Evolutionary conservation across 2,888 invertebrate genomes (phyloP), one percentile per base, ranked within the genome.

Genomic region (Smittia sp.): DNA sequence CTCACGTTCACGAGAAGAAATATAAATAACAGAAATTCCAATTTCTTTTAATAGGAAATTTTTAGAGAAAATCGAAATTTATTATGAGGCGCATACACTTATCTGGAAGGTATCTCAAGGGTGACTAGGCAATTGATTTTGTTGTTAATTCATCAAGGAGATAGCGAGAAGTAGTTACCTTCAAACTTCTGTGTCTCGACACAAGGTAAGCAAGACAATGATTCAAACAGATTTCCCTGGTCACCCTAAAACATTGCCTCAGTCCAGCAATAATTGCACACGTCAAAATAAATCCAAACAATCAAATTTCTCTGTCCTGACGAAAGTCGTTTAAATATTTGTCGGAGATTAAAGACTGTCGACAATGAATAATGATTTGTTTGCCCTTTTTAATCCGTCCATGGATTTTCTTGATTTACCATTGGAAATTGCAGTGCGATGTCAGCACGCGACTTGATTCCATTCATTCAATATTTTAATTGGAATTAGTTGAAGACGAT

Each of bases 311-410:
- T 58, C 15, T 46, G 46, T 58, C 22, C n/a, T 58, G 58, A 58
- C 22, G 22, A 58, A 72, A 72, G 72, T 72, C 72, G 52, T 58
- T 62, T 62, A 39, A 72, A 72, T 72, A 62, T 72, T 72, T 72
- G 72, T 27, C 6, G 22, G 7, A 54, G 54, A 27, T 72, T 72
- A 72, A 72, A 4, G 11, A 13, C 15, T 18, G 32, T 65, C 65
- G 15, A 27, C 65, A 58, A 58, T 22, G 58, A 58, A 58, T 22
- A 58, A 65, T 65, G 25, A 27, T 65, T 65, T 65, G 65, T 58
- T 58, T 58, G 22, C n/a, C 22, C 22, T 20, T 58, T 58, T 58
- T 58, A 58, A 58, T 58, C 58, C 58, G 58, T 3, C n/a, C 58
- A 4, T 58, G 22, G 15, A 9, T n/a, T 52, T 52, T 52, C 58